These are phyloP conservation scores for Sphecodes monilicornis DNA, from an alignment of 2,888 invertebrate species.

Conservation along the genomic window DNA sequence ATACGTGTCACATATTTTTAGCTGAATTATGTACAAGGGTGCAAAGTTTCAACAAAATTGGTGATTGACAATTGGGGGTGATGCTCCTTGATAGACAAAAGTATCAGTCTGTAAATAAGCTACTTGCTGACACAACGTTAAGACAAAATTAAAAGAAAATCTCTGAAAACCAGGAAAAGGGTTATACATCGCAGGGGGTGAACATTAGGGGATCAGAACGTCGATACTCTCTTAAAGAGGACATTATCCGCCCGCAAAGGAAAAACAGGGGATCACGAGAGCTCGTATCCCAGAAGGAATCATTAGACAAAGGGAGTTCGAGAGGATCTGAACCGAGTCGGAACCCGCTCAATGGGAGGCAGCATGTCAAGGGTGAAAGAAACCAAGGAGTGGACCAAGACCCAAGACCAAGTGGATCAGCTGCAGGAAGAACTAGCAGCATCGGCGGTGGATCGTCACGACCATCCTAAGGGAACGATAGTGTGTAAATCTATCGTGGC, in stretches of 20 bases:
- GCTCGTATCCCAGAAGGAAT: slow-evolving; percentile 38
- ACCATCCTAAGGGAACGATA: slow-evolving; percentile 51
- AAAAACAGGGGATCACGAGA: slow-evolving; percentile 37
- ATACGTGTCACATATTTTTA: no score
- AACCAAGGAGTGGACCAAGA: slow-evolving; percentile 57
- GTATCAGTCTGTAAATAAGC: no score
- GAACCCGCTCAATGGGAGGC: slow-evolving; percentile 52
- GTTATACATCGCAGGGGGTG: slow-evolving; percentile 3
- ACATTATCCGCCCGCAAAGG: slow-evolving; percentile 14
- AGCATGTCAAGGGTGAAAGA: slow-evolving; percentile 66
- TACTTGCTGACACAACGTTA: no score
- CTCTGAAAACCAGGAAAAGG: no score
- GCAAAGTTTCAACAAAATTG: no score
- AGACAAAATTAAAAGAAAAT: no score
- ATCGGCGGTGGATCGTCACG: slow-evolving; percentile 46
- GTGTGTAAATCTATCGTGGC: slow-evolving; percentile 46
- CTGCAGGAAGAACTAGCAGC: slow-evolving; percentile 41
- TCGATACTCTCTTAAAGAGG: slow-evolving; percentile 19
- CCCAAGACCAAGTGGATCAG: slow-evolving; percentile 33
- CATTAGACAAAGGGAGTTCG: slow-evolving; percentile 27
- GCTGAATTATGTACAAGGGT: no score
- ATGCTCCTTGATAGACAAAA: no score
- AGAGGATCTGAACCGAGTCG: slow-evolving; percentile 11
- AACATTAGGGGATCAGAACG: slow-evolving; percentile 16
- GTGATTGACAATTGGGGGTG: no score